phyloP scores from a whole-genome alignment of 2,888 invertebrate species.

The Synanthedon andrenaeformis region DNA sequence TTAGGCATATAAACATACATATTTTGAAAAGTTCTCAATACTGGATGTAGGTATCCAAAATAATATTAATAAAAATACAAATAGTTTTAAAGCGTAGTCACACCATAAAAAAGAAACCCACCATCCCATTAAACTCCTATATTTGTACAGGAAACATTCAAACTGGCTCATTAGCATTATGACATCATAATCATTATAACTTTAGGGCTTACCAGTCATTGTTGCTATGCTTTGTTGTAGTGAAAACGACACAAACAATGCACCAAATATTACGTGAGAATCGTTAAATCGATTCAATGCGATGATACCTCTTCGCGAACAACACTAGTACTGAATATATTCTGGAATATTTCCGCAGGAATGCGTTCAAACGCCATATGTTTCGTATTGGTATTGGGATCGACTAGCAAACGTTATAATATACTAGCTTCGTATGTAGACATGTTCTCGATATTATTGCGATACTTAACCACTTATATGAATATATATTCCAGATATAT shows the following conservation, averaged over 20 bases:
- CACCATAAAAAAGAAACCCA: not conserved
- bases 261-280: slow-evolving; percentile 3
- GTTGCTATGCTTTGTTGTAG: not conserved
- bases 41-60: too few species aligned
- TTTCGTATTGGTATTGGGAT: slow-evolving; percentile 29
- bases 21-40: too few species aligned
- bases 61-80: too few species aligned
- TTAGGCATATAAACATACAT: too few species aligned
- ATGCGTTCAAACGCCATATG: slow-evolving; percentile 49
- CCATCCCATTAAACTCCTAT: not conserved
- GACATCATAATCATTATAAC: not conserved
- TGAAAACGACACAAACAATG: not conserved
- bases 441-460: too few species aligned
- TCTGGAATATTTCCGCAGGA: slow-evolving; percentile 44
- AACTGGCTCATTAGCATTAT: not conserved
- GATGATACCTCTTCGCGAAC: slow-evolving; percentile 18
- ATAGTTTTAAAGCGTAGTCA: not conserved
- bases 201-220: slow-evolving; percentile 9
- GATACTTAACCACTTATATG: too few species aligned
- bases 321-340: slow-evolving; percentile 37
- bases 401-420: slow-evolving; percentile 19
- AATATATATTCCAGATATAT: too few species aligned
- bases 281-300: slow-evolving; percentile 5
- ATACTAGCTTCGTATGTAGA: slow-evolving; percentile 1
- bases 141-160: not conserved